These are phyloP conservation scores for Premnoplex brunnescens DNA, from an alignment of 2,797 vertebrate species.

Conservation along the genomic window DNA sequence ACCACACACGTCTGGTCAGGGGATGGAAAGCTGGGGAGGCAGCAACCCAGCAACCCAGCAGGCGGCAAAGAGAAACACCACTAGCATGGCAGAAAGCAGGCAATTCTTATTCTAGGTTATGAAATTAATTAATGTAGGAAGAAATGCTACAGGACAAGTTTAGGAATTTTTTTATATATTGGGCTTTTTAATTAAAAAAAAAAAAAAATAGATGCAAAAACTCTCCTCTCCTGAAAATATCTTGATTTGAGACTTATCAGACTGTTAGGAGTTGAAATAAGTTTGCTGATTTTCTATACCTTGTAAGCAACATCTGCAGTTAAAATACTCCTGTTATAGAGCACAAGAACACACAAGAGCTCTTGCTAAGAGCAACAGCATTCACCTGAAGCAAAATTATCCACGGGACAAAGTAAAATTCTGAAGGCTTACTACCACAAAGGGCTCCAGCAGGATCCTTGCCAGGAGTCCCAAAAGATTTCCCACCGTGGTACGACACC, in stretches of 20 bases:
- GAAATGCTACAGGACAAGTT: background rate
- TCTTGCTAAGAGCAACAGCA: background rate
- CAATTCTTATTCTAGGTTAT: background rate
- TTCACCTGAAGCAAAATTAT: background rate
- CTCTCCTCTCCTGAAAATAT: background rate
- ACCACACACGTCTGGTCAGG: rapidly evolving
- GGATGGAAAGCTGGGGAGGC: background rate
- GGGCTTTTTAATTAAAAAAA: background rate
- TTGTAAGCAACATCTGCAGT: background rate
- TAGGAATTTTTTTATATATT: background rate
- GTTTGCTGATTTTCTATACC: background rate
- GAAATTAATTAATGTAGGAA: background rate
- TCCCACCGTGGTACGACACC: background rate
- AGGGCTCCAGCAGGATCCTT: background rate
- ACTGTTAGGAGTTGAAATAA: background rate
- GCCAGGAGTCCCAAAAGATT: background rate
- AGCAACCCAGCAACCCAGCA: background rate
- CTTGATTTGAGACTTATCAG: background rate
- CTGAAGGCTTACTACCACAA: background rate
- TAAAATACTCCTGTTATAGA: background rate
- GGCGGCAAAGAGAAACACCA: background rate
- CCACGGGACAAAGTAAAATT: background rate
- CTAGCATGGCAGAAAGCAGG: background rate
- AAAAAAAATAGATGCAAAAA: background rate
- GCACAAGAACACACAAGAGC: background rate